These are phyloP conservation scores for Eidolon helvum DNA, from an alignment of 2,113 vertebrate genomes.

Conservation along the genomic window DNA sequence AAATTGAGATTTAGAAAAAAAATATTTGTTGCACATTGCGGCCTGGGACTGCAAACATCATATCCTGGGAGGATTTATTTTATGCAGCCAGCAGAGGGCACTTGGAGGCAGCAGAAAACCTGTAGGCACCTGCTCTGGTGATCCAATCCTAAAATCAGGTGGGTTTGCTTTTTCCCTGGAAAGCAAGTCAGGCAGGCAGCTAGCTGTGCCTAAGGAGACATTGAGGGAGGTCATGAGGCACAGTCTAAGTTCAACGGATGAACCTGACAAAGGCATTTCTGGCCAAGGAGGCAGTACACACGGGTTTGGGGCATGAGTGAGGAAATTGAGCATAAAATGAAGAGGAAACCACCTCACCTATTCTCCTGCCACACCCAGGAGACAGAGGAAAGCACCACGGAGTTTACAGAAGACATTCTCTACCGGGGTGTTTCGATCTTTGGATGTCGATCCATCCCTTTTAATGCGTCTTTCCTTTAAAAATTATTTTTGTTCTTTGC, in stretches of 20 bases:
- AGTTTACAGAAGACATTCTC: background rate
- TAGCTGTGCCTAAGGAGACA: background rate
- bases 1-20: background rate
- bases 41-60: background rate
- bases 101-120: background rate
- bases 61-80: background rate
- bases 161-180: background rate
- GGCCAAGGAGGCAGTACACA: background rate
- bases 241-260: background rate
- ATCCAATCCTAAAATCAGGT: too few species aligned
- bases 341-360: background rate
- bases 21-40: background rate
- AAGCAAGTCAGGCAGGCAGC: background rate
- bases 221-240: background rate
- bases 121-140: too few species aligned
- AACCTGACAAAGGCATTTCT: background rate
- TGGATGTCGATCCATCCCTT: background rate
- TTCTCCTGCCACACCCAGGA: background rate
- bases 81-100: slow-evolving; percentile 44
- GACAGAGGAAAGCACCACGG: background rate
- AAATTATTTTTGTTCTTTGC: background rate
- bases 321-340: background rate
- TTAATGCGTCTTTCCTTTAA: background rate
- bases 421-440: background rate
- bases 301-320: background rate